Evolutionary conservation across 1,140 invertebrate species (phyloP), one percentile per base, ranked within the genome.

Genomic region (Orius insidiosus): DNA sequence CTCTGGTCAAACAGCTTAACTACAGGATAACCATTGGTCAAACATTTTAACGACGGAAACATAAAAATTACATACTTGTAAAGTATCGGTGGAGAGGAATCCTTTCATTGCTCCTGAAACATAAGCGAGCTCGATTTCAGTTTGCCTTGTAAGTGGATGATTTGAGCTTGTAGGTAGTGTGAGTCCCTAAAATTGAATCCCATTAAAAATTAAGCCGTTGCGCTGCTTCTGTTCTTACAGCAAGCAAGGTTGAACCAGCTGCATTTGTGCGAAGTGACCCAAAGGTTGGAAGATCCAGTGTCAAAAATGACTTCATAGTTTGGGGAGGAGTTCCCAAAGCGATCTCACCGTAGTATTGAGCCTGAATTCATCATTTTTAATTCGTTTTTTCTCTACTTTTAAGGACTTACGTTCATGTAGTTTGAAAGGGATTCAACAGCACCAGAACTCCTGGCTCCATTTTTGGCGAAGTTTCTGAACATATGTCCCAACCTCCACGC

Each of bases 331-430:
- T 83, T 46, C 95, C 95, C 63, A 98, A 92, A 0, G 68, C 66
- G 52, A 98, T 97, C 1, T 71, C 73, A 10, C 95, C 95, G 68
- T 88, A 99, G 65, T 99, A 99, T 66, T 99, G 95, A 47, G 94
- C 90, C 83, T 89, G 59, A 42, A 68, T n/a, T n/a, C n/a, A n/a
- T n/a, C n/a, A 24, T 4, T 7, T 24, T 24, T 7, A 24, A 24
- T 24, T 24, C 24, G 7, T 4, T 4, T 7, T 24, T 24, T 7
- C 24, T 7, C 24, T 7, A 24, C 7, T 24, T 7, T 24, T 24
- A 3, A 24, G 7, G 7, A 24, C 24, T 4, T 3, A 24, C 24
- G 7, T 24, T 24, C 24, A 24, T 24, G 24, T 24, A 24, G 24
- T 24, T 24, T 24, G 24, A 24, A 24, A 24, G 24, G 3, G 24